A percentile compares a stretch with the other conserved stretches of the same genome.
Conservation (phyloP, 2,797 vertebrate genomes). For the Heterohyrax brucei region DNA sequence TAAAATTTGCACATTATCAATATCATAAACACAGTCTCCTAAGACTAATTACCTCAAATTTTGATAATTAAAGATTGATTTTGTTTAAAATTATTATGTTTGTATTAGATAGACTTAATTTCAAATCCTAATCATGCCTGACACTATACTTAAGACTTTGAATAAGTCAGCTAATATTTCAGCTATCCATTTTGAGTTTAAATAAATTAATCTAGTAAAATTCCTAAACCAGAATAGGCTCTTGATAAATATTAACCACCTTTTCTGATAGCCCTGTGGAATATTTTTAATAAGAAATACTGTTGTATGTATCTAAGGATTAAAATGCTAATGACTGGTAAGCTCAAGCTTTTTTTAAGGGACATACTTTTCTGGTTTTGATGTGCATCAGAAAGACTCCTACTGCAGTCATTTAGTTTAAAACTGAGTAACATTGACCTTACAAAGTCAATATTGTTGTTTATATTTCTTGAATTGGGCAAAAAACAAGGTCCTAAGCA, state of each 20-base stretch:
- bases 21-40: not conserved
- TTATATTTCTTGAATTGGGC: constrained; percentile 83
- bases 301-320: not conserved
- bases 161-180: not conserved
- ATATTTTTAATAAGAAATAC: constrained; percentile 30
- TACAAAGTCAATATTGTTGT: constrained; percentile 84
- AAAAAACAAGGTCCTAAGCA: constrained; percentile 70
- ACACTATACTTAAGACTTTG: not conserved
- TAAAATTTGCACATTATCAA: not conserved
- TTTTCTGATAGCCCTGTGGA: not conserved
- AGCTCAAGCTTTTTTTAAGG: constrained; percentile 19
- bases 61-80: not conserved
- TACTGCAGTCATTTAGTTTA: constrained; percentile 51
- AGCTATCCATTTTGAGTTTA: not conserved
- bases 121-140: not conserved
- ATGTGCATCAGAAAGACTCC: constrained; percentile 78
- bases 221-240: not conserved
- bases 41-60: not conserved
- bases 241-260: constrained; percentile 2
- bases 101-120: constrained; percentile 15
- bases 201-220: constrained; percentile 48
- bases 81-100: constrained; percentile 24
- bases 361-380: constrained; percentile 39
- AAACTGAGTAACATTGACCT: constrained; percentile 83
- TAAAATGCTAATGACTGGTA: constrained; percentile 72